These are phyloP conservation scores for Okapia johnstoni DNA, from an alignment of 2,113 vertebrate genomes.

Conservation along the genomic window DNA sequence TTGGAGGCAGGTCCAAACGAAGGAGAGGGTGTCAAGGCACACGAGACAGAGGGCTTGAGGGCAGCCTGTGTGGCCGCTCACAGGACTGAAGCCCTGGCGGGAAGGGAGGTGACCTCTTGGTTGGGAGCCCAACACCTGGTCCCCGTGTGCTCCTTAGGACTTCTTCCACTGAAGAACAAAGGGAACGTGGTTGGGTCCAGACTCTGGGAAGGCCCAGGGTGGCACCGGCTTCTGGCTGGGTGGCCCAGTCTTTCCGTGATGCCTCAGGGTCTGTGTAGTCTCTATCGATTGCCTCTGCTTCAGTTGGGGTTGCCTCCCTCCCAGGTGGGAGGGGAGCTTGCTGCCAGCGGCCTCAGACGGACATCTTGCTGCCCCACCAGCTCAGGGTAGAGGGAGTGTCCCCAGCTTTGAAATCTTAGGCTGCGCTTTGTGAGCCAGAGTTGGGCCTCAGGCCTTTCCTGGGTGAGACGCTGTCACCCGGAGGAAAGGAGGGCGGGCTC, in stretches of 20 bases:
- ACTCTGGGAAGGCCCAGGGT: background rate
- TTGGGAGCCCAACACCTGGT: background rate
- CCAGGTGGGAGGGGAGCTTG: background rate
- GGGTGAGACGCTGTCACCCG: background rate
- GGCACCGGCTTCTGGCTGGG: background rate
- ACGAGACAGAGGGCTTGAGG: background rate
- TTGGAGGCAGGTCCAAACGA: background rate
- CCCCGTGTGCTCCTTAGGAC: background rate
- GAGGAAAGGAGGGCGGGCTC: too few relatives aligned
- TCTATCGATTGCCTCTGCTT: background rate
- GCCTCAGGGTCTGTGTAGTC: background rate
- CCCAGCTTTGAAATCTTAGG: background rate
- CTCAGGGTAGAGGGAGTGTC: background rate
- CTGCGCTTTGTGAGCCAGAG: background rate
- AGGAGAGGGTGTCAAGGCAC: background rate
- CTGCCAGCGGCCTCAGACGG: too few relatives aligned
- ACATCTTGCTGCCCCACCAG: accelerated
- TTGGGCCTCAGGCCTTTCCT: background rate
- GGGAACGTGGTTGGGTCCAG: background rate
- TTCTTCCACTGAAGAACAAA: background rate
- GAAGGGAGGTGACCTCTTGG: background rate
- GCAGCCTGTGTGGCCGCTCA: background rate
- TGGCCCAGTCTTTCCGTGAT: background rate
- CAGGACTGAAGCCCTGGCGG: background rate
- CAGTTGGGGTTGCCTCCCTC: background rate